Conservation (phyloP, 2,888 invertebrate species). For the Cataglyphis livida region DNA sequence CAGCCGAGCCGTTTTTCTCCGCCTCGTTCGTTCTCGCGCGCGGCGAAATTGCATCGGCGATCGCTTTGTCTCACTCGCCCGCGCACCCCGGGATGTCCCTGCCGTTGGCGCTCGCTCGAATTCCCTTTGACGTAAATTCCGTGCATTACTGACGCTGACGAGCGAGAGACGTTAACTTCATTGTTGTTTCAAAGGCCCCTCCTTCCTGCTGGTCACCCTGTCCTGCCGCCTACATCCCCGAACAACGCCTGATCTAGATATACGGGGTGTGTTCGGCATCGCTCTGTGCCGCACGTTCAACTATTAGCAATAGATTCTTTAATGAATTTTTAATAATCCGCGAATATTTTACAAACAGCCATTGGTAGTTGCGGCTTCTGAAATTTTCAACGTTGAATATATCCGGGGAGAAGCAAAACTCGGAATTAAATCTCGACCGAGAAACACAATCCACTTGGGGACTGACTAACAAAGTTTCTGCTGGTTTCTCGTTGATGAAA, state of each 20-base stretch:
- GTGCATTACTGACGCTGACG: conserved; percentile 83
- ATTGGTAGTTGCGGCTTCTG: background rate
- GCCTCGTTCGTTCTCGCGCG: conserved; percentile 29
- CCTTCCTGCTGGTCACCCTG: conserved; percentile 61
- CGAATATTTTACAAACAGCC: conserved; percentile 6
- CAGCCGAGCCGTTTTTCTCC: conserved; percentile 40
- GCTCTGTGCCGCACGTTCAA: conserved; percentile 3
- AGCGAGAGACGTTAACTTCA: conserved; percentile 82
- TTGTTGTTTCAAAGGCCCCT: conserved; percentile 83
- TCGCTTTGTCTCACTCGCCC: conserved; percentile 45
- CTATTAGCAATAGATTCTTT: conserved; percentile 26
- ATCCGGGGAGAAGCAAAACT: background rate
- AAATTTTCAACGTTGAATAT: conserved; percentile 11
- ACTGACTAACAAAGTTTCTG: conserved; percentile 13
- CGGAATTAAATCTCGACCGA: conserved; percentile 20
- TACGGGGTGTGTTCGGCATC: conserved; percentile 33
- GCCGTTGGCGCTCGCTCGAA: conserved; percentile 69
- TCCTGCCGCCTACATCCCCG: conserved; percentile 62
- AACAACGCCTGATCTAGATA: conserved; percentile 27
- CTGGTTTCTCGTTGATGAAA: background rate
- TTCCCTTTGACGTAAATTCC: conserved; percentile 83
- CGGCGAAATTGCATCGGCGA: conserved; percentile 54
- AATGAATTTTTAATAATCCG: conserved; percentile 5
- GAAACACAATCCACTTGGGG: background rate
- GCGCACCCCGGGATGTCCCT: conserved; percentile 51